Evolutionary conservation across 2,113 vertebrate species (phyloP), one percentile per base, ranked within the genome.

Genomic region (Eublepharis macularius): DNA sequence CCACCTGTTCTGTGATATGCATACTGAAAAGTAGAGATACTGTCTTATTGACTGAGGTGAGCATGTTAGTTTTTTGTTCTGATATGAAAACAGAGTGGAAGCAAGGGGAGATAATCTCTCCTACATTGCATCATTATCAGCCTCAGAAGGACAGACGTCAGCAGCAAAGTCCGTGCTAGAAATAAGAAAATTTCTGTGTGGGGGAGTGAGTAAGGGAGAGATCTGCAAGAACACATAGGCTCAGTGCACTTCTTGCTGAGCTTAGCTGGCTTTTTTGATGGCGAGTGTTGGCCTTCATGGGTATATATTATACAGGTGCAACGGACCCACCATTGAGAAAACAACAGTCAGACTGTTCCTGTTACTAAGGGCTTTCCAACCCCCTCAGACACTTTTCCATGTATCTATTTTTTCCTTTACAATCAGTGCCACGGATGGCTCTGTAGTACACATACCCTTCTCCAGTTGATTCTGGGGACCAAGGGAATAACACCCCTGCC

Each of bases 201-300:
- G 66, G 89, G 94, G 95, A 94, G 92, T 89, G 90, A 24, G 83
- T 70, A 92, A 86, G 74, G 90, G 88, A 90, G 70, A 92, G 80
- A 95, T 93, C 81, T 94, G 88, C 68, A 96, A 92, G 93, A 96
- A 97, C 93, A 96, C 54, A 93, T 94, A 93, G 90, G 96, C 87
- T 96, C 95, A 96, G 95, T 95, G 93, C 65, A n/a, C 26, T 84
- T 60, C 47, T 73, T 81, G 88, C 81, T 90, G 91, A 68, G n/a
- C 63, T 86, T 63, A 78, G 83, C 82, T 84, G 60, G 68, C 72
- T n/a, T 1, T 9, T 76, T 76, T 54, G 73, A 57, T 79, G 82
- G 69, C 68, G 16, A 70, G 32, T 81, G 2, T 26, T 83, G 74
- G n/a, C 76, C 89, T 89, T 80, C 2, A 51, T 34, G 72, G 36